These are phyloP conservation scores for Enteromius trimaculatus DNA, from an alignment of 2,797 vertebrate species.

Conservation along the genomic window DNA sequence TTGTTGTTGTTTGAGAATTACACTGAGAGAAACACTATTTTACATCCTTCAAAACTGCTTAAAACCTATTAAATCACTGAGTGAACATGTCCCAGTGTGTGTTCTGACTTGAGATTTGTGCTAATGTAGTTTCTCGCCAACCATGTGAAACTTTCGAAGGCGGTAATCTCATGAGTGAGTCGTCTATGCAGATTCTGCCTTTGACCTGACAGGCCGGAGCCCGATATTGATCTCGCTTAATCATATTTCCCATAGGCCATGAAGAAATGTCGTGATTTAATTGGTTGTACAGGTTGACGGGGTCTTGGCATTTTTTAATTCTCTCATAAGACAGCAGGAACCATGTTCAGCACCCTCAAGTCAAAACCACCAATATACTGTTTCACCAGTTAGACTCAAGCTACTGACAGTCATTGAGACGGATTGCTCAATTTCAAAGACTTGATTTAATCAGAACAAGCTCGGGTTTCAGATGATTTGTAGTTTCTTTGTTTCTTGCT, in stretches of 20 bases:
- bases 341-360: conserved; percentile 27
- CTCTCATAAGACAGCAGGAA: conserved; percentile 1
- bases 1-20: conserved; percentile 59
- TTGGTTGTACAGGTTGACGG: conserved; percentile 29
- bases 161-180: conserved; percentile 3
- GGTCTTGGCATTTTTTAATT: conserved; percentile 9
- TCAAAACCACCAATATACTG: conserved; percentile 42
- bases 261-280: conserved; percentile 38
- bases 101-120: conserved; percentile 48
- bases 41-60: conserved; percentile 40
- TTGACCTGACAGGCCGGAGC: conserved; percentile 11
- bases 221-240: conserved; percentile 27
- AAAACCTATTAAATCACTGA: not conserved
- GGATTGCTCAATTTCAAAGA: conserved; percentile 33
- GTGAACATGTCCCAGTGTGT: conserved; percentile 7
- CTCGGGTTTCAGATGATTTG: conserved; percentile 37
- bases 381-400: conserved; percentile 32
- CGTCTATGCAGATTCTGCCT: conserved; percentile 38
- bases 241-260: conserved; percentile 31
- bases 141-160: conserved; percentile 8
- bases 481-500: conserved; percentile 30
- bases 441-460: conserved; percentile 31
- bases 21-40: conserved; percentile 67
- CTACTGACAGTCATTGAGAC: conserved; percentile 27
- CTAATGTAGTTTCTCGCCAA: not conserved